Evolutionary conservation across 2,888 invertebrate genomes (phyloP).

Genomic region (Acleris sparsana): DNA sequence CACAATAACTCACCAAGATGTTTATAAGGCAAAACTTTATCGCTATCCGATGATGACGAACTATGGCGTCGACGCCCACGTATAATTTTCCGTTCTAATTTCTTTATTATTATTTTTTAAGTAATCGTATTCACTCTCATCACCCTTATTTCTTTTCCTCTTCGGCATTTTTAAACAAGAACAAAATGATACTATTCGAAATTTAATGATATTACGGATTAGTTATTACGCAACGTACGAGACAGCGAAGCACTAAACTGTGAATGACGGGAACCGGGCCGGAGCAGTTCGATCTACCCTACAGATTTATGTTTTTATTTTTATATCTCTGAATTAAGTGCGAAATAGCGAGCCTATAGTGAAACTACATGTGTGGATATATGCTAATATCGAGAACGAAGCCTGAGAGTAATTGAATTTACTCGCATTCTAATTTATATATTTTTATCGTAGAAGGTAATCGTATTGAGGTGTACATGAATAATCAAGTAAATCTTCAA

Average conservation of each 20-base stretch:
- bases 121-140: neutral
- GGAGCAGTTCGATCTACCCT: neutral
- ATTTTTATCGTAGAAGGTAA: too few species aligned
- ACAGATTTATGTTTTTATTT: neutral
- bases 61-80: neutral
- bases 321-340: neutral
- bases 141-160: neutral
- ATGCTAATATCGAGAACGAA: neutral
- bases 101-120: neutral
- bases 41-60: neutral
- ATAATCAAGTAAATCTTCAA: too few species aligned
- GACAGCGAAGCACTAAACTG: too few species aligned
- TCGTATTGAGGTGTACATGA: too few species aligned
- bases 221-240: too few species aligned
- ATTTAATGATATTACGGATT: too few species aligned
- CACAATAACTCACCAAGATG: neutral
- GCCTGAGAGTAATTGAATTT: neutral
- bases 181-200: too few species aligned
- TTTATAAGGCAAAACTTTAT: neutral
- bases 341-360: neutral
- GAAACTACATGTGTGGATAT: neutral
- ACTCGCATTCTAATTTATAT: too few species aligned
- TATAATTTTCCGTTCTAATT: neutral
- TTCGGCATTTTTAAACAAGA: too few species aligned
- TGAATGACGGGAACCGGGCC: neutral